These are phyloP conservation scores for Matsumurasca onukii DNA, from an alignment of 1,140 invertebrate species.

Conservation along the genomic window DNA sequence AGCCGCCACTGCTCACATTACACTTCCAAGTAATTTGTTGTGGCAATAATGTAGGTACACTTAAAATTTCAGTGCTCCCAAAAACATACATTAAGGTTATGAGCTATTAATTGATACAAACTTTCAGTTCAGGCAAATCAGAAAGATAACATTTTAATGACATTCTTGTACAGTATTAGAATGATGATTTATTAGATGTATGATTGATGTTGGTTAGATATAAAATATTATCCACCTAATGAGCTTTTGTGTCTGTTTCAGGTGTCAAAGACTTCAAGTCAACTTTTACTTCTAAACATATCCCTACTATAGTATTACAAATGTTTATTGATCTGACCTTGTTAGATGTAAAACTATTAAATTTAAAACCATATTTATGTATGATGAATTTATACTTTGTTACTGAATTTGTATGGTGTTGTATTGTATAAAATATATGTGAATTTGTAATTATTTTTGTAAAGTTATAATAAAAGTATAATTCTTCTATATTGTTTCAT, in stretches of 20 bases:
- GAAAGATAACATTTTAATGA: too few species aligned
- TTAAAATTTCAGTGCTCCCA: too few species aligned
- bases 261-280: constrained; percentile 5
- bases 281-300: not conserved
- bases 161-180: too few species aligned
- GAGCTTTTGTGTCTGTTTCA: constrained; percentile 11
- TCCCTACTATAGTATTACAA: not conserved
- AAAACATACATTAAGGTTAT: too few species aligned
- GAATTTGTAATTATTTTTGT: constrained; percentile 25
- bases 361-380: constrained; percentile 7
- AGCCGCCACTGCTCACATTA: too few species aligned
- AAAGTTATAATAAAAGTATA: not conserved
- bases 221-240: too few species aligned
- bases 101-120: too few species aligned
- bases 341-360: constrained; percentile 19
- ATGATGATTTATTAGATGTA: too few species aligned
- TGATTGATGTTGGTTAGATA: too few species aligned
- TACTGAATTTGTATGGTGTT: constrained; percentile 19
- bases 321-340: constrained; percentile 18
- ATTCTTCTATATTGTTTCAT: not conserved
- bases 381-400: constrained; percentile 18
- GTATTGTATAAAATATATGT: constrained; percentile 12
- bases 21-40: too few species aligned
- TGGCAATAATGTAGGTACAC: too few species aligned
- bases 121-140: too few species aligned